phyloP scores from a whole-genome alignment of 2,113 vertebrate genomes.

The Empidonax alnorum region DNA sequence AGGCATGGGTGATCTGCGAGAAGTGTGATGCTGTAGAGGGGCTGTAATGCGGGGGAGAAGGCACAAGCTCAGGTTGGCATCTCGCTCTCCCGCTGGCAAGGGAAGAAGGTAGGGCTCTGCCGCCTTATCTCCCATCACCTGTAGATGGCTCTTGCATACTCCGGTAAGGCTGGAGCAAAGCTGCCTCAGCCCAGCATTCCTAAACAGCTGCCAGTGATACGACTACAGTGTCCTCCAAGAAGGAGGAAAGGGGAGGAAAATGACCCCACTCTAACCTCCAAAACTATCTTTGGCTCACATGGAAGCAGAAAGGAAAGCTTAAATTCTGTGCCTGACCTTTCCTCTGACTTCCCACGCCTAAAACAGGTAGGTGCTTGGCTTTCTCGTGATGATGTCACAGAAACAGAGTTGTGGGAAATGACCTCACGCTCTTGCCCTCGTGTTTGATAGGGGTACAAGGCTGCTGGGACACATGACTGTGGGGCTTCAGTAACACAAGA shows the following conservation, averaged over 20 bases:
- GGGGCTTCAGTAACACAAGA: conserved; percentile 54
- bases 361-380: background rate
- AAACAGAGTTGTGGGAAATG: conserved; percentile 8
- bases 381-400: background rate
- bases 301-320: conserved; percentile 40
- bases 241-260: conserved; percentile 10
- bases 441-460: background rate
- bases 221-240: background rate
- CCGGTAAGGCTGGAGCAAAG: background rate
- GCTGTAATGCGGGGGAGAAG: background rate
- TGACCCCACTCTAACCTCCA: conserved; percentile 41
- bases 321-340: background rate
- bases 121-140: conserved; percentile 50
- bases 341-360: conserved; percentile 5
- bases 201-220: background rate
- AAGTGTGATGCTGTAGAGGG: background rate
- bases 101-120: background rate
- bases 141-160: conserved; percentile 60
- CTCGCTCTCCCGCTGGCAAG: rapidly evolving
- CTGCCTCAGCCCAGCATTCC: background rate
- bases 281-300: conserved; percentile 36
- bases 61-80: background rate
- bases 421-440: conserved; percentile 31
- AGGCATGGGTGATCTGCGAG: rapidly evolving
- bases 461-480: conserved; percentile 33